Evolutionary conservation across 2,888 invertebrate species (phyloP).

Genomic region (Zaprionus lineosus): DNA sequence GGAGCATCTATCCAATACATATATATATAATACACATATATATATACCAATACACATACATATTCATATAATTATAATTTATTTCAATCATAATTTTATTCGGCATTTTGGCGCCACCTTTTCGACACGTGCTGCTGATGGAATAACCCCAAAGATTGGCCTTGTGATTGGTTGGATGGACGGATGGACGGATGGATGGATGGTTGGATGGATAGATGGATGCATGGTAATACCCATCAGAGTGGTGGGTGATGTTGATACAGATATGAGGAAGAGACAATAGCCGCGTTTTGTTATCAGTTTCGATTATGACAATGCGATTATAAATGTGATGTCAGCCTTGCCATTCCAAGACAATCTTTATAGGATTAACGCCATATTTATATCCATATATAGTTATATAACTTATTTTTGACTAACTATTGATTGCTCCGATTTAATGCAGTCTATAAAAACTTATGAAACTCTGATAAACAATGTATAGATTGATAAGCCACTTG

Average conservation of each 20-base stretch:
- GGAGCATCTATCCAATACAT: background rate
- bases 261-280: slow-evolving; percentile 20
- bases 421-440: too few species aligned
- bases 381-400: too few species aligned
- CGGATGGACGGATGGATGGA: too few species aligned
- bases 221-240: slow-evolving; percentile 3
- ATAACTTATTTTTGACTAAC: too few species aligned
- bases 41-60: slow-evolving; percentile 15
- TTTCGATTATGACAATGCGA: background rate
- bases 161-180: slow-evolving; percentile 21
- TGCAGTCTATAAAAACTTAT: too few species aligned
- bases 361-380: slow-evolving; percentile 39
- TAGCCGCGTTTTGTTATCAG: slow-evolving; percentile 14
- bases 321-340: slow-evolving; percentile 18
- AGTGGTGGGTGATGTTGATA: slow-evolving; percentile 45
- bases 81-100: slow-evolving; percentile 41
- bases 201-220: too few species aligned
- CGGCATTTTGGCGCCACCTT: slow-evolving; percentile 61
- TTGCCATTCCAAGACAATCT: background rate
- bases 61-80: slow-evolving; percentile 36
- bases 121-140: slow-evolving; percentile 58
- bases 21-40: background rate
- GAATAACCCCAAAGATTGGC: slow-evolving; percentile 26
- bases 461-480: too few species aligned
- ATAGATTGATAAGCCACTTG: too few species aligned